These are phyloP conservation scores for Aspidoscelis tigris DNA, from an alignment of 2,113 vertebrate genomes.

Conservation along the genomic window DNA sequence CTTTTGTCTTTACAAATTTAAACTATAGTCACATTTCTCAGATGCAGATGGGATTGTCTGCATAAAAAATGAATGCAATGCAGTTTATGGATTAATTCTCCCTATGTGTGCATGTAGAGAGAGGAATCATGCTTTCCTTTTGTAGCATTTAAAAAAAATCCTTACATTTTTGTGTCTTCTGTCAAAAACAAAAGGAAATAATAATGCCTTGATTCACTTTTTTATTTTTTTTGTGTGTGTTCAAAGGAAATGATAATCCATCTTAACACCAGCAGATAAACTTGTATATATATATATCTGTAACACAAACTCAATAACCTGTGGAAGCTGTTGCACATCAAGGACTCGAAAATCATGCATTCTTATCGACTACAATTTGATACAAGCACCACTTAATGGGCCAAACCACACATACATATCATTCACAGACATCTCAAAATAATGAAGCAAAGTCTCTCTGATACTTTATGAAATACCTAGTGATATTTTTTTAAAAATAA, in stretches of 20 bases:
- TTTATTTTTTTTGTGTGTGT: slow-evolving; percentile 8
- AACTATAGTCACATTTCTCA: slow-evolving; percentile 25
- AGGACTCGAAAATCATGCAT: slow-evolving; percentile 49
- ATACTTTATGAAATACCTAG: no score
- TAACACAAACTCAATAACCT: slow-evolving; percentile 54
- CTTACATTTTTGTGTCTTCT: slow-evolving; percentile 51
- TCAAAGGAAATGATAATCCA: slow-evolving; percentile 60
- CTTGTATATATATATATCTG: slow-evolving; percentile 43
- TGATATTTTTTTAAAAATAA: no score
- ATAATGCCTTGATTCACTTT: slow-evolving; percentile 22
- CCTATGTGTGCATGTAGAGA: not conserved
- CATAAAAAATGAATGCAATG: slow-evolving; percentile 66
- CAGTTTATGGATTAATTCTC: slow-evolving; percentile 61
- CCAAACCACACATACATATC: no score
- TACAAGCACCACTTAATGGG: slow-evolving; percentile 2
- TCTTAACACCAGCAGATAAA: slow-evolving; percentile 56
- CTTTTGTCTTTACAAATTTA: slow-evolving; percentile 39
- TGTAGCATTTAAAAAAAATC: slow-evolving; percentile 65
- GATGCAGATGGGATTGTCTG: slow-evolving; percentile 58
- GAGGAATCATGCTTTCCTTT: slow-evolving; percentile 13
- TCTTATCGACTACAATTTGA: slow-evolving; percentile 46
- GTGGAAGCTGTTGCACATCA: slow-evolving; percentile 42
- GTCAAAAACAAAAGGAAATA: slow-evolving; percentile 51
- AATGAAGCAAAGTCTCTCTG: no score
- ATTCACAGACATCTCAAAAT: no score